Conservation (phyloP, 2,113 vertebrate species). For the Aphyosemion australe region DNA sequence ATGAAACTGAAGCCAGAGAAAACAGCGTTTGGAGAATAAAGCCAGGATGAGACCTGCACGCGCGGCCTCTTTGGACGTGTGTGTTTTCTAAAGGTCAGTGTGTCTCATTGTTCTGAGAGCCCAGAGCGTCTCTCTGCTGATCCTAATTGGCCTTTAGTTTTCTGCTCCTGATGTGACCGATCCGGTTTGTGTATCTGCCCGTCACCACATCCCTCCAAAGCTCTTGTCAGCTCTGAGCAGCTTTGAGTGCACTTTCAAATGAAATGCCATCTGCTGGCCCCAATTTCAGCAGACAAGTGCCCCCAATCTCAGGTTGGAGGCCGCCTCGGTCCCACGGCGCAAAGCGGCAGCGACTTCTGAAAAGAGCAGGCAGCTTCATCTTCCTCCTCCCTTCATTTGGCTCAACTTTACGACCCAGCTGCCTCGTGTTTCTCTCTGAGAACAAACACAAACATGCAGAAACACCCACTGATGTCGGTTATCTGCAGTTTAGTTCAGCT, state of each 20-base stretch:
- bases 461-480: not conserved
- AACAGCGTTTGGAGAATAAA: conserved; percentile 15
- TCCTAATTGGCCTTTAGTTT: conserved; percentile 62
- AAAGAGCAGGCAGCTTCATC: conserved; percentile 32
- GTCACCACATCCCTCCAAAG: conserved; percentile 34
- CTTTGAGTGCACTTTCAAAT: conserved; percentile 57
- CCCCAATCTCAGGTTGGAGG: conserved; percentile 67
- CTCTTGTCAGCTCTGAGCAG: conserved; percentile 29
- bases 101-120: conserved; percentile 8
- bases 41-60: conserved; percentile 5
- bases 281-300: conserved; percentile 69
- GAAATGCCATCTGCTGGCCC: conserved; percentile 70
- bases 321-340: conserved; percentile 38
- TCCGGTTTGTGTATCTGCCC: conserved; percentile 24
- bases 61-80: conserved; percentile 14
- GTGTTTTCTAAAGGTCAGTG: conserved; percentile 39
- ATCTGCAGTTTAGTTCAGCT: not conserved
- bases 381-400: not conserved
- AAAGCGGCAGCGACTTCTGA: conserved; percentile 17
- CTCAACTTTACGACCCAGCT: not conserved
- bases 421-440: not conserved
- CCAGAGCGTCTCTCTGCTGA: conserved; percentile 23
- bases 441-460: not conserved
- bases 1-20: conserved; percentile 15
- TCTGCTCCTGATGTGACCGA: conserved; percentile 31